Percentiles rank a stretch among this genome's conserved stretches.
Evolutionary conservation across 2,113 vertebrate genomes (phyloP).

Genomic region (Hippocampus barbouri): DNA sequence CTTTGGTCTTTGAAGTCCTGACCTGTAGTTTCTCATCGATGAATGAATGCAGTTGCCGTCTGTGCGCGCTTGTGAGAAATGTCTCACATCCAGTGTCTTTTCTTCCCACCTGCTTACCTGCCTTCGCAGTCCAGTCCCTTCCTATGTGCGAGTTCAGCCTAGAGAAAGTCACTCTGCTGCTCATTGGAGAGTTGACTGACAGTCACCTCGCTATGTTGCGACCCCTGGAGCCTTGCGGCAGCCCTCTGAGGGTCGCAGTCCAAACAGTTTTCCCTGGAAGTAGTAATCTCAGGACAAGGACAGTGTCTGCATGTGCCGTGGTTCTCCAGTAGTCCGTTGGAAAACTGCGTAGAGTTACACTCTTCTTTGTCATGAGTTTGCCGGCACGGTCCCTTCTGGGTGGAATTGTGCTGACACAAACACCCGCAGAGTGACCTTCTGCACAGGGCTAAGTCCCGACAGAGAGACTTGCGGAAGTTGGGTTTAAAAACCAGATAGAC

Average conservation of each 20-base stretch:
- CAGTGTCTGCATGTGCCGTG: conserved; percentile 64
- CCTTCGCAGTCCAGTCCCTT: neutral
- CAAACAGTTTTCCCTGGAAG: conserved; percentile 20
- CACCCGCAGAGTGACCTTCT: conserved; percentile 51
- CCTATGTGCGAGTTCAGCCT: conserved; percentile 13
- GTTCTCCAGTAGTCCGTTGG: conserved; percentile 65
- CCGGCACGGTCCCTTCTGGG: conserved; percentile 43
- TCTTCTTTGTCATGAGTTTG: conserved; percentile 50
- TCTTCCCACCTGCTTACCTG: neutral
- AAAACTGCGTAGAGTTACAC: conserved; percentile 58
- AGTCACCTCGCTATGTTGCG: conserved; percentile 57
- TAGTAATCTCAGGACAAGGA: conserved; percentile 42
- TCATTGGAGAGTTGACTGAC: conserved; percentile 73
- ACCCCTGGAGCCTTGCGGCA: conserved; percentile 60
- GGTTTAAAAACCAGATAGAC: conserved; percentile 80
- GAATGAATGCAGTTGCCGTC: neutral
- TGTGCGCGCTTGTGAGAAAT: conserved; percentile 6
- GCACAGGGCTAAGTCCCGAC: conserved; percentile 58
- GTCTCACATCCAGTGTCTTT: conserved; percentile 6
- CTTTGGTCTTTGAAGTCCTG: neutral
- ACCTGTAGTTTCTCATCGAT: neutral
- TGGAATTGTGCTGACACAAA: conserved; percentile 24
- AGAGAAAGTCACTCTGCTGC: conserved; percentile 72
- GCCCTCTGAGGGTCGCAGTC: conserved; percentile 58
- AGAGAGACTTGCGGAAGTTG: conserved; percentile 75